Evolutionary conservation across 2,797 vertebrate species (phyloP), one percentile per base, ranked within the genome.

Genomic region (Eulemur albifrons): DNA sequence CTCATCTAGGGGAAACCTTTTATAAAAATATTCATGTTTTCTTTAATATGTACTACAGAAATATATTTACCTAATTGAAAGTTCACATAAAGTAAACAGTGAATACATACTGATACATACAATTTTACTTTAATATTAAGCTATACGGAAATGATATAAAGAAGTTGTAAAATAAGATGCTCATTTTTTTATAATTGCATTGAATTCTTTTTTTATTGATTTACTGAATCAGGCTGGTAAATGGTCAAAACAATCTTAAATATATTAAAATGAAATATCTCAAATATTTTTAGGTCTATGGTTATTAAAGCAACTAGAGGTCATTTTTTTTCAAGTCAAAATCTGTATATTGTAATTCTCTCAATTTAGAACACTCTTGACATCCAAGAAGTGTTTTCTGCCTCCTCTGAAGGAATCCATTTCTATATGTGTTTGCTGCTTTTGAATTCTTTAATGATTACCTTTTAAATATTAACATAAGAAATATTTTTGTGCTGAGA

Each of bases 21-120:
- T 25, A 52, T 94, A 61, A 95, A 94, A 90, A 70, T 67, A 73
- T 67, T 88, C 94, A 14, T 59, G 8, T 92, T 90, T 97, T 73
- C 7, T 59, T 73, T 92, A 48, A 84, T 92, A 15, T 65, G 27
- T n/a, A 67, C 14, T 43, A 38, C 8, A 65, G 5, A 77, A 79
- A 76, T 40, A 38, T 15, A 76, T 81, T 83, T 84, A 87, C 32
- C 54, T 89, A 81, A 63, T 81, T 85, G 73, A 90, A 85, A 85
- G 43, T 25, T 0, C 15, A 63, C 40, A 10, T 61, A 67, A 92
- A 73, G 7, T 61, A 75, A 90, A 90, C 67, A 18, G 15, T 40
- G 70, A 59, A 67, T 77, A 30, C 13, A 30, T 52, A 50, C 54
- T 4, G 14, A 30, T n/a, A 63, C 21, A 43, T 30, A 15, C 1